Percentiles rank a stretch among this genome's conserved stretches.
These are phyloP conservation scores for Polymixis lichenea DNA, from an alignment of 2,888 invertebrate genomes.

Conservation along the genomic window DNA sequence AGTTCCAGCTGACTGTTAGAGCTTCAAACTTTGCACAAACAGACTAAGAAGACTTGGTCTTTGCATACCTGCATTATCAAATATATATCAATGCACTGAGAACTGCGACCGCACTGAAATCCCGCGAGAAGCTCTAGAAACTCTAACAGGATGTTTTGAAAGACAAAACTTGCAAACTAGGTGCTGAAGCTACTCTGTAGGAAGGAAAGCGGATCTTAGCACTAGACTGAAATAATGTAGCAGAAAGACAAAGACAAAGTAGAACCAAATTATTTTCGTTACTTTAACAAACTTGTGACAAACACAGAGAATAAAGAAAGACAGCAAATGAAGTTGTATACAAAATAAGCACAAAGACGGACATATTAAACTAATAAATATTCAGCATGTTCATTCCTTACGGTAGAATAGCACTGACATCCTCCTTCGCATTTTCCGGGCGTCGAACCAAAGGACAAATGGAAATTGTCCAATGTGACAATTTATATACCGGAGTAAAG, in stretches of 20 bases:
- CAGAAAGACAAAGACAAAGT: conserved; percentile 33
- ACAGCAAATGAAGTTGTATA: conserved; percentile 52
- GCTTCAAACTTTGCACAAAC: conserved; percentile 26
- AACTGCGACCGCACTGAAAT: conserved; percentile 34
- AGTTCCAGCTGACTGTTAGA: conserved; percentile 3
- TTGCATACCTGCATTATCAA: conserved; percentile 54
- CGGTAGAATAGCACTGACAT: conserved; percentile 59
- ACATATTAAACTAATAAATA: conserved; percentile 69
- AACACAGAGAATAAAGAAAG: conserved; percentile 26
- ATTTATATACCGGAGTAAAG: conserved; percentile 56
- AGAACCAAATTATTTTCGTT: conserved; percentile 27
- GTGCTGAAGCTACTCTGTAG: conserved; percentile 21
- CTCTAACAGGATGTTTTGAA: conserved; percentile 36
- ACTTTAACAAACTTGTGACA: conserved; percentile 27
- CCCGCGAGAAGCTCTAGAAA: conserved; percentile 38
- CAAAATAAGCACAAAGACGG: conserved; percentile 49
- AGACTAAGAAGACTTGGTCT: conserved; percentile 29
- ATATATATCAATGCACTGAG: conserved; percentile 48
- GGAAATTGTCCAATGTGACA: conserved; percentile 64
- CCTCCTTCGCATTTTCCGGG: conserved; percentile 63
- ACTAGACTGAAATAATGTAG: conserved; percentile 24
- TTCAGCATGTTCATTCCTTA: conserved; percentile 59
- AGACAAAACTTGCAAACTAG: conserved; percentile 43
- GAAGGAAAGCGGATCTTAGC: conserved; percentile 14
- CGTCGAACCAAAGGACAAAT: conserved; percentile 68